These are phyloP conservation scores for Drosophila percnosoma DNA, from an alignment of 2,888 invertebrate species.

Conservation along the genomic window DNA sequence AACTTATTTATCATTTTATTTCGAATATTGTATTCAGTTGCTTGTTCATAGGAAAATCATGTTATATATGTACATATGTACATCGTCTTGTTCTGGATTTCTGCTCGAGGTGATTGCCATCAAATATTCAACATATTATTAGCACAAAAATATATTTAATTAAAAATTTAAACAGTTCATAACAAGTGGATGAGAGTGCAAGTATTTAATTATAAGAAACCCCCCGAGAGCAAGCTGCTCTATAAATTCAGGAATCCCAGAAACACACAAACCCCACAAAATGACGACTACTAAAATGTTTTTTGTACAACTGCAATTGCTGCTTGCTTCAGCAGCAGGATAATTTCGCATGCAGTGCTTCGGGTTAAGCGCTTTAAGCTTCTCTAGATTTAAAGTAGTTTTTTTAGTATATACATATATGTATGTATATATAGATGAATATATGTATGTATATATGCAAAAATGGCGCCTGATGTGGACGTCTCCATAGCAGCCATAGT, in stretches of 20 bases:
- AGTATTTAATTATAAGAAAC: conserved; percentile 5
- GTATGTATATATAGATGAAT: neutral
- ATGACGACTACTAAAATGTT: neutral
- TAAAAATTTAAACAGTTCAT: conserved; percentile 1
- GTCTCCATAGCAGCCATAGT: conserved; percentile 35
- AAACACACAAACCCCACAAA: neutral
- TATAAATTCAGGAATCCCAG: conserved; percentile 4
- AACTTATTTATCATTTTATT: too few species aligned
- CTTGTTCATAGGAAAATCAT: neutral
- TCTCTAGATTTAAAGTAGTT: conserved; percentile 32
- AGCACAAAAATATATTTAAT: neutral
- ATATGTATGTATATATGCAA: conserved; percentile 36
- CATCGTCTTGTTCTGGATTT: neutral
- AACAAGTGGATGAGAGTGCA: neutral
- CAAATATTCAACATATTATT: neutral
- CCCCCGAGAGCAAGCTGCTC: neutral
- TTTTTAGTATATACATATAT: neutral
- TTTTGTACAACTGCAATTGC: conserved; percentile 30
- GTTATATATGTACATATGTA: neutral
- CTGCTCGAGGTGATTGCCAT: neutral
- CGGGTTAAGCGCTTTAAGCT: conserved; percentile 43
- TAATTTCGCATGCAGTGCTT: conserved; percentile 7
- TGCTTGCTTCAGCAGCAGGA: conserved; percentile 16
- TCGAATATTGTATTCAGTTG: neutral
- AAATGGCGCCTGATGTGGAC: conserved; percentile 51